Conservation (phyloP, 2,113 vertebrate species). For the Seriola aureovittata region DNA sequence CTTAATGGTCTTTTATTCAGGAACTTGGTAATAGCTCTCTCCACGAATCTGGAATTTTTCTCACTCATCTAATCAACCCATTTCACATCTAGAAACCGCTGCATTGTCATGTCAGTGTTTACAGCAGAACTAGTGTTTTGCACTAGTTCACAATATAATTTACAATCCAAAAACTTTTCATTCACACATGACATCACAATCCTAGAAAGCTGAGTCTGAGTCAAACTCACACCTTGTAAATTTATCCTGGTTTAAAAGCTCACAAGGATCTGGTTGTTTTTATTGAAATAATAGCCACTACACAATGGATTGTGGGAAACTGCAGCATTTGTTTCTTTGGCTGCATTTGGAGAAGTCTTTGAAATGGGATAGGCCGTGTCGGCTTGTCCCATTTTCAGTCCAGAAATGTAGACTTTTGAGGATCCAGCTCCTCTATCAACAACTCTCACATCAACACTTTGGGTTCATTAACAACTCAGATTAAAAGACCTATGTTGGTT, state of each 20-base stretch:
- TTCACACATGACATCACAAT: not conserved
- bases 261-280: not conserved
- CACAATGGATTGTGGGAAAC: not conserved
- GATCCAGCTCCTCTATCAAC: conserved; percentile 3
- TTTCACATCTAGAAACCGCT: not conserved
- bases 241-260: not conserved
- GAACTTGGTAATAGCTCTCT: conserved; percentile 25
- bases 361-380: conserved; percentile 15
- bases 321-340: not conserved
- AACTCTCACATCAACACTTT: not conserved
- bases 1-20: conserved; percentile 21
- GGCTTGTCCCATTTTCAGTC: not conserved
- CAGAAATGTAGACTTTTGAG: conserved; percentile 35
- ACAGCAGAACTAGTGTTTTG: not conserved
- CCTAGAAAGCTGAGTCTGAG: not conserved
- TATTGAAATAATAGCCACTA: not conserved
- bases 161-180: not conserved
- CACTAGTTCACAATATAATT: not conserved
- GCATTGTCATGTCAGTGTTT: conserved; percentile 6
- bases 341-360: not conserved
- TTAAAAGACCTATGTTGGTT: not conserved
- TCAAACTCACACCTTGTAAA: not conserved
- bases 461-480: not conserved
- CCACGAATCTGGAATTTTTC: conserved; percentile 4
- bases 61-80: conserved; percentile 15